Evolutionary conservation across 2,113 vertebrate genomes (phyloP).

Genomic region (Heloderma charlesbogerti): DNA sequence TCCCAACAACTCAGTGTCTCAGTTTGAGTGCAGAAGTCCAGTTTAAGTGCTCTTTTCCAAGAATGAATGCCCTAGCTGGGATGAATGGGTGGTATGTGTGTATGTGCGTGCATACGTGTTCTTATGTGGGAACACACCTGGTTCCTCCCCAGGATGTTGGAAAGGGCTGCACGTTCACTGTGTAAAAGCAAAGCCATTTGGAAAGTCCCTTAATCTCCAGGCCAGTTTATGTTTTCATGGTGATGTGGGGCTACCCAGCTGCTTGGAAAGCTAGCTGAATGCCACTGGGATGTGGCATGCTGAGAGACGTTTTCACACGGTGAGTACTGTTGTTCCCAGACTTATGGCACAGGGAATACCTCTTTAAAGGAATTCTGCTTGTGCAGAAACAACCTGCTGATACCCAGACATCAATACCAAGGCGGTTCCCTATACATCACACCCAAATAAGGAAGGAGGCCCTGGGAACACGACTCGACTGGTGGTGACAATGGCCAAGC

Average conservation of each 20-base stretch:
- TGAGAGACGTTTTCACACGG: neutral
- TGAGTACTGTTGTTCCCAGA: neutral
- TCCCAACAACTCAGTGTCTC: neutral
- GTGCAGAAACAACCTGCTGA: neutral
- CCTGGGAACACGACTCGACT: neutral
- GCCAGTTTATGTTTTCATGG: neutral
- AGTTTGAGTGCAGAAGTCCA: neutral
- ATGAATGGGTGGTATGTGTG: too few species aligned
- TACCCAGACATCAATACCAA: neutral
- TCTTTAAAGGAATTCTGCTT: conserved; percentile 7
- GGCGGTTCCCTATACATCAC: neutral
- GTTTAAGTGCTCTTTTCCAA: neutral
- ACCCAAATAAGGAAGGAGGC: conserved; percentile 25
- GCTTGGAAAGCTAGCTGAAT: neutral
- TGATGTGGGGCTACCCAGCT: neutral
- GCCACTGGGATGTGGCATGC: neutral
- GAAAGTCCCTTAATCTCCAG: neutral
- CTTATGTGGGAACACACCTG: neutral
- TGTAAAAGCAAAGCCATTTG: neutral
- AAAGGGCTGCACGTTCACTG: neutral
- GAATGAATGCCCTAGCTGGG: neutral
- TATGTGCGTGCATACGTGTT: too few species aligned
- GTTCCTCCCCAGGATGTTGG: neutral
- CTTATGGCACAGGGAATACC: neutral
- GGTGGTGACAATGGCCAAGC: conserved; percentile 15